Base-by-base conservation (phyloP, 2,888 invertebrate species). In the Erebia aethiops region DNA sequence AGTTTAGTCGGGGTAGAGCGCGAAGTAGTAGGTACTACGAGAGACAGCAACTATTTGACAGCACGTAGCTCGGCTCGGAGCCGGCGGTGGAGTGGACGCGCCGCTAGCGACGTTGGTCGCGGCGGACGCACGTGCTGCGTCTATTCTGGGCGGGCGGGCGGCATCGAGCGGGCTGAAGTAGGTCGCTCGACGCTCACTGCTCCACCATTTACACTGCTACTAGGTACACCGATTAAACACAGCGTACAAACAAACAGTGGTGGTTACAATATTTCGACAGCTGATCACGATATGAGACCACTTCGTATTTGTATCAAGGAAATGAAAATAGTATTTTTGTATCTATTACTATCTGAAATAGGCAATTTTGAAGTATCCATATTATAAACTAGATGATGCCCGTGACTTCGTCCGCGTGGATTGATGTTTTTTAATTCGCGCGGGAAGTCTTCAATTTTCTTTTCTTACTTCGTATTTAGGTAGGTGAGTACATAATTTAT, bases 71-170 rank as follows among this genome's bases (percentile, higher is more conserved):
- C 63, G 41, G 67, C 68, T 73, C 72, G 74, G 41, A 21, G 65
- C 68, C 56, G 57, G 67, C 69, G 77, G 75, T 16, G 65, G 41
- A 54, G 65, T 63, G 74, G 73, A 76, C 75, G 78, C 76, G 74
- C 74, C 75, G 78, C 77, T 76, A 73, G 77, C 71, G 80, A 85
- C 92, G 91, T 89, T 86, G 85, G 88, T 81, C 89, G 86, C 84
- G 85, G 79, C 79, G 82, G 89, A 88, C 92, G 90, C 92, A 92
- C 92, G 91, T 92, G 93, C 91, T 91, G 87, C 89, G 89, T 92
- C 92, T 93, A 93, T 93, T 92, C 90, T 88, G 89, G 91, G 84
- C 82, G 83, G 84, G 83, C 85, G 87, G 84, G 79, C 80, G 75
- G 79, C 88, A 90, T 89, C 88, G 91, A 91, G 87, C 91, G 88